These are phyloP conservation scores for Laticauda laticaudata DNA, from an alignment of 2,113 vertebrate genomes.

Conservation along the genomic window DNA sequence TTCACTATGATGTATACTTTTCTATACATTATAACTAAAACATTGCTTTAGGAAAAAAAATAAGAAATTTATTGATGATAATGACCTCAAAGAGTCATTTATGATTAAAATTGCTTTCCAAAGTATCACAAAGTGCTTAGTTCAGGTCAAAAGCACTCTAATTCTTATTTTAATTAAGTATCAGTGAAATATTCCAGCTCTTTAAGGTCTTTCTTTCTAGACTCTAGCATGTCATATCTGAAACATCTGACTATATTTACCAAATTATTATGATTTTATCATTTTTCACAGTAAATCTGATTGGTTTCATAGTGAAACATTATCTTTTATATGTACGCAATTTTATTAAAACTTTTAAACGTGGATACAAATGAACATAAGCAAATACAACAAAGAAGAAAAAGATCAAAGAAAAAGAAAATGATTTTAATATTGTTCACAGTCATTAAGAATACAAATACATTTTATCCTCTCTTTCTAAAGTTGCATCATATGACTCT, in stretches of 20 bases:
- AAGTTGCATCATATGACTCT: neutral
- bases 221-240: neutral
- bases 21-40: slow-evolving; percentile 9
- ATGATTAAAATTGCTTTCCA: slow-evolving; percentile 2
- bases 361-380: neutral
- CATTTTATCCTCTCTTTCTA: neutral
- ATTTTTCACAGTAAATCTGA: neutral
- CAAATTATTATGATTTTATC: neutral
- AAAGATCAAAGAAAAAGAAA: neutral
- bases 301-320: neutral
- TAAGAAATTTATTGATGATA: neutral
- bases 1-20: neutral
- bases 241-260: neutral
- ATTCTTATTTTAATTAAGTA: neutral
- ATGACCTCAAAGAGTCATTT: slow-evolving; percentile 6
- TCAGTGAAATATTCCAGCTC: neutral
- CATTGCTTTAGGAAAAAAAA: neutral
- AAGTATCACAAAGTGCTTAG: neutral
- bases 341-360: neutral
- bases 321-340: neutral
- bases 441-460: neutral
- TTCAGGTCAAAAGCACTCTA: slow-evolving; percentile 1
- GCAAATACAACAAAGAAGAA: neutral
- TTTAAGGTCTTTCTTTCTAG: neutral
- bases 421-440: neutral